Evolutionary conservation across 2,888 invertebrate species (phyloP).

Genomic region (Octodonta nipae): DNA sequence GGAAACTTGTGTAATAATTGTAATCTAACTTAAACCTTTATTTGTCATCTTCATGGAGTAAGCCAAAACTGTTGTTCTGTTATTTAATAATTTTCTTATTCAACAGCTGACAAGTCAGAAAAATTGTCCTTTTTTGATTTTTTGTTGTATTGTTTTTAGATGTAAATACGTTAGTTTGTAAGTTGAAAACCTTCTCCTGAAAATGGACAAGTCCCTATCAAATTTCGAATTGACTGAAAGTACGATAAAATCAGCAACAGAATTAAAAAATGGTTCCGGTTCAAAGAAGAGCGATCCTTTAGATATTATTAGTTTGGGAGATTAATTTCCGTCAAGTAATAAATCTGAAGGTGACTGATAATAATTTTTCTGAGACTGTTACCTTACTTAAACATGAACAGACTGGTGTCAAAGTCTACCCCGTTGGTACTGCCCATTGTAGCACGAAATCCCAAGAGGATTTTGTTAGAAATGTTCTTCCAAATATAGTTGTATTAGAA

Average conservation of each 20-base stretch:
- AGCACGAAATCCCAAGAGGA: constrained; percentile 91
- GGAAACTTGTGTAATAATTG: no score
- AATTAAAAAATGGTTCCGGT: constrained; percentile 31
- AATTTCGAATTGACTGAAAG: constrained; percentile 29
- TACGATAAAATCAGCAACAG: constrained; percentile 28
- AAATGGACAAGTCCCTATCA: constrained; percentile 19
- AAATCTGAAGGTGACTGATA: constrained; percentile 28
- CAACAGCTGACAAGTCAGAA: no score
- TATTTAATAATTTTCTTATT: no score
- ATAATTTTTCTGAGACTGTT: constrained; percentile 49
- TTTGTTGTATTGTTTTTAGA: background rate
- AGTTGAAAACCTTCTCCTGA: constrained; percentile 3
- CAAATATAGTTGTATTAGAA: constrained; percentile 89
- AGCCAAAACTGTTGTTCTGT: no score
- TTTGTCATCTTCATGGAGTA: no score
- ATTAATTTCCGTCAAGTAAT: constrained; percentile 19
- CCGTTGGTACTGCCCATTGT: constrained; percentile 98
- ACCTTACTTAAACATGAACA: constrained; percentile 57
- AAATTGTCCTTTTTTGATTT: constrained; percentile 1
- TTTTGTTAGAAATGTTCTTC: constrained; percentile 77
- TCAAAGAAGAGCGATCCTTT: constrained; percentile 29
- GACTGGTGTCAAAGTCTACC: constrained; percentile 76
- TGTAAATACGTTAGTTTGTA: constrained; percentile 2
- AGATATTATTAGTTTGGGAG: constrained; percentile 26
- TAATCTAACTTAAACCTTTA: no score